Evolutionary conservation across 2,797 vertebrate genomes (phyloP).

Genomic region (Petrocephalus schoutedeni): DNA sequence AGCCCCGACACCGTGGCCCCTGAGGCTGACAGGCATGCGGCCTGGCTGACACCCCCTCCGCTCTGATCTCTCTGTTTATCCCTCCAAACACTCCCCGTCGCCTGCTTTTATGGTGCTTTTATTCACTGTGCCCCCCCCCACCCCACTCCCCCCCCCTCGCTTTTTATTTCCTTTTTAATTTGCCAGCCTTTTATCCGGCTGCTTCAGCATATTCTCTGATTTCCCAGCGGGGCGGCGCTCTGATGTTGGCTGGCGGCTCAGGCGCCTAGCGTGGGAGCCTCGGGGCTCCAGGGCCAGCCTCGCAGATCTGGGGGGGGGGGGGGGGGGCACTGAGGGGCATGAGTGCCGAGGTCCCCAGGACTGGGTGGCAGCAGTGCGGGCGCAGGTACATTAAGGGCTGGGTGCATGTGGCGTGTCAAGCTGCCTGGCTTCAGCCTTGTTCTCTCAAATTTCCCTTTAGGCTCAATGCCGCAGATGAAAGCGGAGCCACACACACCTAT

Average conservation of each 20-base stretch:
- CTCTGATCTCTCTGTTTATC: background rate
- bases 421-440: background rate
- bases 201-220: constrained; percentile 33
- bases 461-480: constrained; percentile 32
- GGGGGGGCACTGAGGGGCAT: background rate
- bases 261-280: constrained; percentile 30
- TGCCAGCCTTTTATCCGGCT: constrained; percentile 27
- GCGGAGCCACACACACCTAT: constrained; percentile 30
- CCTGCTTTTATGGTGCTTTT: background rate
- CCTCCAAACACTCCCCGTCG: background rate
- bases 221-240: constrained; percentile 33
- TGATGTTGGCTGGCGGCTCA: constrained; percentile 35
- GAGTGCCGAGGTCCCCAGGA: constrained; percentile 13
- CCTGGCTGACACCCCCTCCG: background rate
- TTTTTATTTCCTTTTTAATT: background rate
- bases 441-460: constrained; percentile 11
- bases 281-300: constrained; percentile 4
- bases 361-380: background rate
- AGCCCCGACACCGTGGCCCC: background rate
- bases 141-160: background rate
- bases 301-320: background rate
- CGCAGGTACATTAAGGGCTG: background rate
- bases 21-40: background rate
- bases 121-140: background rate
- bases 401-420: background rate